phyloP scores from a whole-genome alignment of 2,888 invertebrate genomes.

The Epirrhoe alternata region DNA sequence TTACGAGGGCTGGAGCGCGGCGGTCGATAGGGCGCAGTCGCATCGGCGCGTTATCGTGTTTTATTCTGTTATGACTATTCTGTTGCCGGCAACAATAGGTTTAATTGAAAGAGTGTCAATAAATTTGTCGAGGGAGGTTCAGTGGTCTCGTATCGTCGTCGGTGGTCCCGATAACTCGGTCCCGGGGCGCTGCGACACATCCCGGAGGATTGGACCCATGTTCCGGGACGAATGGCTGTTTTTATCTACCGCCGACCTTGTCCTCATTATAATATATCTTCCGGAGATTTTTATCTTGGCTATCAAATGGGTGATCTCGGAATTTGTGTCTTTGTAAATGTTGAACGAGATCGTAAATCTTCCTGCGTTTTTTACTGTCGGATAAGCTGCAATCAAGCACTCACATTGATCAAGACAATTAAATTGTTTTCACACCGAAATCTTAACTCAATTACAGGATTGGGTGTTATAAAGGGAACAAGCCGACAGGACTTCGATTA shows the following conservation, averaged over 20 bases:
- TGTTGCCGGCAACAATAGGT: constrained; percentile 78
- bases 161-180: constrained; percentile 79
- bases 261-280: constrained; percentile 78
- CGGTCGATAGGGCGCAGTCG: constrained; percentile 76
- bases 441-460: constrained; percentile 49
- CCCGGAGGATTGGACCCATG: constrained; percentile 72
- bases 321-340: constrained; percentile 47
- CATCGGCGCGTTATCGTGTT: constrained; percentile 82
- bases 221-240: constrained; percentile 71
- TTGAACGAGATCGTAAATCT: constrained; percentile 48
- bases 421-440: constrained; percentile 42
- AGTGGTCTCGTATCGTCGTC: constrained; percentile 64
- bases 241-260: constrained; percentile 76
- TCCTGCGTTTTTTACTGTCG: constrained; percentile 35
- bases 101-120: constrained; percentile 85
- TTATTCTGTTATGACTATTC: constrained; percentile 79
- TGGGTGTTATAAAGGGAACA: constrained; percentile 48
- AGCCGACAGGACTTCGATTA: constrained; percentile 52
- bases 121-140: constrained; percentile 77
- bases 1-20: constrained; percentile 74
- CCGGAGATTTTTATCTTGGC: constrained; percentile 62
- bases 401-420: constrained; percentile 40
- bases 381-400: constrained; percentile 43
- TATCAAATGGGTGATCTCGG: constrained; percentile 59
- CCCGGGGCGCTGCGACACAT: constrained; percentile 62